A percentile compares a stretch with the other conserved stretches of the same genome.
phyloP scores from a whole-genome alignment of 2,113 vertebrate species.

The Tylochromis polylepis region DNA sequence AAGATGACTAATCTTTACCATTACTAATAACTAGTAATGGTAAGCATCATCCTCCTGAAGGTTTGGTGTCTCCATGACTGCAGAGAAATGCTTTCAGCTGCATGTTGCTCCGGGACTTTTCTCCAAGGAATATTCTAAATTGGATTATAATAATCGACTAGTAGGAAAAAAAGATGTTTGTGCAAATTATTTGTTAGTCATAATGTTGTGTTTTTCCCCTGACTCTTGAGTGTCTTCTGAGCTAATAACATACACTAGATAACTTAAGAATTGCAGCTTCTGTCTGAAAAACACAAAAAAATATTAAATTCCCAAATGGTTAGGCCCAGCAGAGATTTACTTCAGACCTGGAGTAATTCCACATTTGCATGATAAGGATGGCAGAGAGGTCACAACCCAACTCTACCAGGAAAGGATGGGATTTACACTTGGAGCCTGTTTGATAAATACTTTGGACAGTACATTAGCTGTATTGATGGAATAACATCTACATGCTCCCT shows the following conservation, averaged over 20 bases:
- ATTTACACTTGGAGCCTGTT: neutral
- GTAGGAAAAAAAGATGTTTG: neutral
- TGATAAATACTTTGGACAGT: neutral
- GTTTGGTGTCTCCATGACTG: neutral
- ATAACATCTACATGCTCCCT: fast-evolving
- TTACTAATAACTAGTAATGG: too few species aligned
- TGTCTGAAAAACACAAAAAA: neutral
- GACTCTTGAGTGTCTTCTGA: neutral
- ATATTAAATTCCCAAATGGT: neutral
- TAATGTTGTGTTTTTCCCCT: too few species aligned
- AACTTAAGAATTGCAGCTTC: neutral
- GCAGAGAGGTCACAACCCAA: neutral
- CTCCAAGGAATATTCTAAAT: neutral
- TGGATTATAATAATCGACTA: neutral
- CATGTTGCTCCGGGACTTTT: neutral
- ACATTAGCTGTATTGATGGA: fast-evolving
- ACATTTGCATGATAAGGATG: fast-evolving
- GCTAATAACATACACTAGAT: neutral
- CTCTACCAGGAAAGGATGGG: neutral
- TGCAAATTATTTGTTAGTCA: neutral
- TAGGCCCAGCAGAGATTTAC: neutral
- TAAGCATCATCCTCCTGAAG: neutral
- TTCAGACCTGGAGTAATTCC: neutral
- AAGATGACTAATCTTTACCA: neutral
- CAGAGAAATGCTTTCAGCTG: neutral